Conservation (phyloP, 1,140 invertebrate genomes). For the Aphelinus certus region DNA sequence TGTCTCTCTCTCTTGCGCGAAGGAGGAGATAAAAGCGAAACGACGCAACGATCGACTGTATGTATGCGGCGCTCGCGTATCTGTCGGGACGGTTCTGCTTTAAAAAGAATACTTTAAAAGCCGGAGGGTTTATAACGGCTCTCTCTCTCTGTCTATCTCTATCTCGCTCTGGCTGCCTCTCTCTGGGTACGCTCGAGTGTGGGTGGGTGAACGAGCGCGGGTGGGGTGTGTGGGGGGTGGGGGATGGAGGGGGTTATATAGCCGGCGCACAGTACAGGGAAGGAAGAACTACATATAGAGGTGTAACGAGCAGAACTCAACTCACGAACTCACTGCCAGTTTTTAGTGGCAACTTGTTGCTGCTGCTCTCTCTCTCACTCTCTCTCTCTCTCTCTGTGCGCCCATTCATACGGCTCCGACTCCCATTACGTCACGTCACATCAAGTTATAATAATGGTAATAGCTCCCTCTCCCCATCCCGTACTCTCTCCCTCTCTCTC, state of each 20-base stretch:
- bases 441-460: conserved; percentile 65
- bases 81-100: conserved; percentile 63
- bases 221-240: conserved; percentile 7
- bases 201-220: not conserved
- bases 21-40: conserved; percentile 34
- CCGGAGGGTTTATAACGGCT: conserved; percentile 65
- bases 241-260: conserved; percentile 53
- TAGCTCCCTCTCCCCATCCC: conserved; percentile 24
- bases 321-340: conserved; percentile 68
- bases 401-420: conserved; percentile 62
- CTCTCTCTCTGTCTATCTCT: conserved; percentile 6
- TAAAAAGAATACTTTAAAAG: conserved; percentile 69
- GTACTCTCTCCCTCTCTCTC: not conserved
- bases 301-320: conserved; percentile 68
- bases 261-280: conserved; percentile 63
- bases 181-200: not conserved
- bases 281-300: conserved; percentile 68
- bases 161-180: not conserved
- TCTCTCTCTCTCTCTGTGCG: conserved; percentile 40
- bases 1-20: not conserved
- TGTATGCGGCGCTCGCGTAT: not conserved
- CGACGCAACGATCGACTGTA: conserved; percentile 58
- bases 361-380: conserved; percentile 19
- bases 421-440: conserved; percentile 64
- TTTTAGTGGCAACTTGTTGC: conserved; percentile 67